Percentiles rank a stretch among this genome's conserved stretches.
Evolutionary conservation across 2,797 vertebrate genomes (phyloP).

Genomic region (Hypotaenidia philippensis): DNA sequence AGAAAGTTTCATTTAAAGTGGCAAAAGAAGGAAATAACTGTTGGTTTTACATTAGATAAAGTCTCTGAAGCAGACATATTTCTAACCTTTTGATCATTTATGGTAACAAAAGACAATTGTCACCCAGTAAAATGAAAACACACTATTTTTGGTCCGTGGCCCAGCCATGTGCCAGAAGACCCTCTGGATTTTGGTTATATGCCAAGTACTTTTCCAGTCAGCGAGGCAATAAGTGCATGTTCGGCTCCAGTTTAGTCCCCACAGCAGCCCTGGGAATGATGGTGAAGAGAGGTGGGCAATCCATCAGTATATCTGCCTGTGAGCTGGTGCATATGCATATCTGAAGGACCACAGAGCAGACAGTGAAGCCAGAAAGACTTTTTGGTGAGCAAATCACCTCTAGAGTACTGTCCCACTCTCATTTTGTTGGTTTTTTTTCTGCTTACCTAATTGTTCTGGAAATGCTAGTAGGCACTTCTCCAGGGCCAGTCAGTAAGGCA

Average conservation of each 20-base stretch:
- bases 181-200: not conserved
- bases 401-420: fast-evolving
- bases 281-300: not conserved
- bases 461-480: not conserved
- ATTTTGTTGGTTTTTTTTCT: not conserved
- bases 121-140: not conserved
- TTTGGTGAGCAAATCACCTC: not conserved
- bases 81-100: not conserved
- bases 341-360: not conserved
- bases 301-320: not conserved
- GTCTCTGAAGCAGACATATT: not conserved
- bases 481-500: not conserved
- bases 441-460: not conserved
- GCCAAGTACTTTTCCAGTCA: not conserved
- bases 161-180: not conserved
- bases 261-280: not conserved
- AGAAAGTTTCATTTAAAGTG: not conserved
- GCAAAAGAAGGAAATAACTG: not conserved
- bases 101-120: not conserved
- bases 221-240: fast-evolving
- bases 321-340: fast-evolving
- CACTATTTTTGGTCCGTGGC: not conserved
- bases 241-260: not conserved
- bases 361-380: not conserved
- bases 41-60: not conserved